Percentiles rank a stretch among this genome's conserved stretches.
Conservation (phyloP, 2,888 invertebrate species). For the Epinotia ramella region DNA sequence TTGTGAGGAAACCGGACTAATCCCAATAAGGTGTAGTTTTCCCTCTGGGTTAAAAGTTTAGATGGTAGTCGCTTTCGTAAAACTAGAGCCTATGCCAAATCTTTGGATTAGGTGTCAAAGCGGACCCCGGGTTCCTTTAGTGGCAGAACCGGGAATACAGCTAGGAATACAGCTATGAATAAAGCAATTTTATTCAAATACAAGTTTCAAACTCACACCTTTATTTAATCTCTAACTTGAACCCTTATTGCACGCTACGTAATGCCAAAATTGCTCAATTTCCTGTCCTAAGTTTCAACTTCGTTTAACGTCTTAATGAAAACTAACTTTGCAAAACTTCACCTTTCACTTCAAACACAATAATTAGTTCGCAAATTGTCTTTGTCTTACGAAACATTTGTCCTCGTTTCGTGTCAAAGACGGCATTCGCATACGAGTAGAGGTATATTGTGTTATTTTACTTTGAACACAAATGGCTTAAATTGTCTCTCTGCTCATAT, state of each 20-base stretch:
- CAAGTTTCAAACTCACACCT: background rate
- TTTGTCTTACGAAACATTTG: constrained; percentile 21
- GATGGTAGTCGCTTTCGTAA: too few species aligned
- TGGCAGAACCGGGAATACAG: too few species aligned
- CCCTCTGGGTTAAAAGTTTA: too few species aligned
- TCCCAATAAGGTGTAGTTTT: too few species aligned
- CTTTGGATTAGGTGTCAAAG: too few species aligned
- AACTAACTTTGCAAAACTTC: constrained; percentile 71
- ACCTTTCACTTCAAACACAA: constrained; percentile 66
- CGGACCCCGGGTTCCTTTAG: too few species aligned
- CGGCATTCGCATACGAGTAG: background rate
- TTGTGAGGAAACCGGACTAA: too few species aligned
- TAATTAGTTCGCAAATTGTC: constrained; percentile 71
- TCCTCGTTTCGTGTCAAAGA: constrained; percentile 23
- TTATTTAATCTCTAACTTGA: constrained; percentile 24
- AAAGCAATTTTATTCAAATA: constrained; percentile 2
- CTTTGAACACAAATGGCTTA: background rate
- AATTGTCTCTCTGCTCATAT: background rate
- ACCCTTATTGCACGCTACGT: constrained; percentile 57
- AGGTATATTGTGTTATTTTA: constrained; percentile 1
- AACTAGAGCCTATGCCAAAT: too few species aligned
- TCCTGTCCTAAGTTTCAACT: constrained; percentile 71
- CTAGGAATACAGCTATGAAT: too few species aligned
- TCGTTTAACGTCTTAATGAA: constrained; percentile 74
- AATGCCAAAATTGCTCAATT: constrained; percentile 76